Evolutionary conservation across 2,113 vertebrate species (phyloP).

Genomic region (Neomonachus schauinslandi): DNA sequence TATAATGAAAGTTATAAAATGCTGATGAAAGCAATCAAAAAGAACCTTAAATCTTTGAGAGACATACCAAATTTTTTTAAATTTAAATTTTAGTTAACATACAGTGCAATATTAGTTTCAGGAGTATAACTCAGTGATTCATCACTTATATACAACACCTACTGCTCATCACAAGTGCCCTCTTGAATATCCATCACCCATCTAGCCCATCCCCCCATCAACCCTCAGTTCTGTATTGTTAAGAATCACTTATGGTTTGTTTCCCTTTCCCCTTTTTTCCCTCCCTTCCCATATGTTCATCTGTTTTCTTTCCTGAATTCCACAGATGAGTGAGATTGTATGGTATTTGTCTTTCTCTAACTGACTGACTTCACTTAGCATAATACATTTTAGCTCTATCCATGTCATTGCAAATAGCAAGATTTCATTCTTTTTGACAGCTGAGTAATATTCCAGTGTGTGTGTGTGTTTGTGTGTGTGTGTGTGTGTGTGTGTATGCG

Average conservation of each 20-base stretch:
- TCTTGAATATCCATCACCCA: not conserved
- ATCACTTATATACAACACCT: not conserved
- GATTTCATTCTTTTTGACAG: not conserved
- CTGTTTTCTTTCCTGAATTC: not conserved
- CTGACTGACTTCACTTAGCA: not conserved
- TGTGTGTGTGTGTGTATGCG: accelerated
- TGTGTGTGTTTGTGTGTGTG: not conserved
- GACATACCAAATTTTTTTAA: not conserved
- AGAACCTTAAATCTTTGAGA: not conserved
- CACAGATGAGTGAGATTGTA: not conserved
- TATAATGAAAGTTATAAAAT: conserved; percentile 15
- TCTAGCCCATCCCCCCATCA: not conserved
- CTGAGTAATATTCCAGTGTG: not conserved
- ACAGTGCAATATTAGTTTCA: not conserved
- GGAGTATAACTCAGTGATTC: not conserved
- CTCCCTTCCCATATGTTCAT: not conserved
- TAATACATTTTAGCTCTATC: not conserved
- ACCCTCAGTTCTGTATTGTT: not conserved
- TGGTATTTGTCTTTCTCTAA: not conserved
- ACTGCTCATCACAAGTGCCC: not conserved
- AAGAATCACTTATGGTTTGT: not conserved
- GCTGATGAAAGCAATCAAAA: not conserved
- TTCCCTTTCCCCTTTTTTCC: not conserved
- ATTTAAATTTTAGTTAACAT: not conserved
- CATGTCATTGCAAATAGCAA: not conserved